Conservation (phyloP, 2,888 invertebrate species). For the Glyphotaelius pellucidus region DNA sequence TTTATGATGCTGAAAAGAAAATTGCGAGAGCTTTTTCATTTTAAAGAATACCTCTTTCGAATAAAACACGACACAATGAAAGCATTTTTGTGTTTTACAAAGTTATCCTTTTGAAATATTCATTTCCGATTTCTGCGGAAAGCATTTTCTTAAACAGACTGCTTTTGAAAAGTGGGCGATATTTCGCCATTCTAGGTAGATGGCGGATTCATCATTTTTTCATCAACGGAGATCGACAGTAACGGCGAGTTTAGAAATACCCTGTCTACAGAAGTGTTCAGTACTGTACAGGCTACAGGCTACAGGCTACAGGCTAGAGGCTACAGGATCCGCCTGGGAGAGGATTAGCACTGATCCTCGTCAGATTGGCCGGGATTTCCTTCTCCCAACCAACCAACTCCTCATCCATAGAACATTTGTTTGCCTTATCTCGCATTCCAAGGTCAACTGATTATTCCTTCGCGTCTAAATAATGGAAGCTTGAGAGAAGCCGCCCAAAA, state of each 20-base stretch:
- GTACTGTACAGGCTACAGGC: too few relatives aligned
- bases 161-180: neutral
- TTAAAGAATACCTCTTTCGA: conserved; percentile 5
- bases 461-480: neutral
- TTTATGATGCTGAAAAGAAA: conserved; percentile 17
- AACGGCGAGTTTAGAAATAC: neutral
- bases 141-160: neutral
- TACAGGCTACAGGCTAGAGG: neutral
- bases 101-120: conserved; percentile 32
- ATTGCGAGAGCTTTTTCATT: neutral
- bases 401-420: neutral
- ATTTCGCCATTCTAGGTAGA: neutral
- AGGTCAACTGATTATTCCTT: neutral
- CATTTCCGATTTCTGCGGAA: neutral
- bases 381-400: conserved; percentile 10
- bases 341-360: conserved; percentile 46
- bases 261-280: neutral
- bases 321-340: conserved; percentile 6
- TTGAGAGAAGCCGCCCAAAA: too few relatives aligned
- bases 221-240: conserved; percentile 47
- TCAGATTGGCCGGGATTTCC: conserved; percentile 45
- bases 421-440: neutral
- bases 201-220: conserved; percentile 25
- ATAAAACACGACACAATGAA: conserved; percentile 28
- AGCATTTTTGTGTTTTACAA: conserved; percentile 39